A percentile compares a stretch with the other conserved stretches of the same genome.
Evolutionary conservation across 2,888 invertebrate genomes (phyloP).

Genomic region (Hofmannophila pseudospretella): DNA sequence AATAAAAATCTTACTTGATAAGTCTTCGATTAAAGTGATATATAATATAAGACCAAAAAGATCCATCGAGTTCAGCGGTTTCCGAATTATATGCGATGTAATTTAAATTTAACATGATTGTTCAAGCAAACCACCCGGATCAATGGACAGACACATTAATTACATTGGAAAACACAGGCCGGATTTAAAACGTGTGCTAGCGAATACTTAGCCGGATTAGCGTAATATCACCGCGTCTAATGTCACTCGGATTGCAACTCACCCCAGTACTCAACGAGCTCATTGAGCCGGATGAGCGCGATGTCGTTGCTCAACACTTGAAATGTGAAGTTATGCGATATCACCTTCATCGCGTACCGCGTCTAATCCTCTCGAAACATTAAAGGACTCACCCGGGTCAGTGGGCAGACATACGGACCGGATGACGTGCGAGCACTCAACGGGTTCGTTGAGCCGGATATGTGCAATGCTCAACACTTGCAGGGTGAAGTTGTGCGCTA

Average conservation of each 20-base stretch:
- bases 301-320: constrained; percentile 91
- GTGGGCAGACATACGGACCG: constrained; percentile 89
- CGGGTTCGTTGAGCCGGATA: constrained; percentile 84
- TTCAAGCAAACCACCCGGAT: constrained; percentile 52
- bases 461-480: constrained; percentile 89
- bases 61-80: too few species aligned
- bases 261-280: constrained; percentile 85
- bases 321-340: constrained; percentile 88
- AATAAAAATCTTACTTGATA: too few species aligned
- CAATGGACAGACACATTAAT: constrained; percentile 84
- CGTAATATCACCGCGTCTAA: too few species aligned
- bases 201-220: too few species aligned
- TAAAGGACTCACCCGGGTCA: constrained; percentile 54
- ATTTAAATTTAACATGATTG: too few species aligned
- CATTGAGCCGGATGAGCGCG: constrained; percentile 85
- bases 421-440: constrained; percentile 86
- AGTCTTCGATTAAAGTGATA: too few species aligned
- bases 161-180: too few species aligned
- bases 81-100: too few species aligned
- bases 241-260: constrained; percentile 88
- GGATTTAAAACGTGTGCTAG: constrained; percentile 84
- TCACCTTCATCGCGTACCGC: constrained; percentile 83
- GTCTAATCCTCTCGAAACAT: constrained; percentile 36
- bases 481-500: constrained; percentile 88
- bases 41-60: too few species aligned